phyloP scores from a whole-genome alignment of 2,797 vertebrate genomes.

The Chrysolophus pictus region DNA sequence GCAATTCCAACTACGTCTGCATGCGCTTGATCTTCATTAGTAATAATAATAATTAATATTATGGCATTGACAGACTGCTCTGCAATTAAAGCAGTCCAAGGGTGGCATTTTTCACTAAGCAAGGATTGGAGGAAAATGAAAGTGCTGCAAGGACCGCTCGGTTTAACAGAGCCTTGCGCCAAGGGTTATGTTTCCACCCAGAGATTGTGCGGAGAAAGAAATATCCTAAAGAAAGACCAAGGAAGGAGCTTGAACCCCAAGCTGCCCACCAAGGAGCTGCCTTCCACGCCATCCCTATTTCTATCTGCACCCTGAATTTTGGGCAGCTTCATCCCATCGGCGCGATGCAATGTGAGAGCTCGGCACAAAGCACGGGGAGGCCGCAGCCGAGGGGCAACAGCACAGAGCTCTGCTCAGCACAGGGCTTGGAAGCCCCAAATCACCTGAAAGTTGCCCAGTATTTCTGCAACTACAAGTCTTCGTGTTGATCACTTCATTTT shows the following conservation, averaged over 20 bases:
- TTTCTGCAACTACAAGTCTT: background rate
- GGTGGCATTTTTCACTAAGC: background rate
- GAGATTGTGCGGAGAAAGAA: background rate
- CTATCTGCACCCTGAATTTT: background rate
- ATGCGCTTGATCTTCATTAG: background rate
- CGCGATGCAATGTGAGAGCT: background rate
- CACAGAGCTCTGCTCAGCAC: background rate
- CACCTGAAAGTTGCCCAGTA: background rate
- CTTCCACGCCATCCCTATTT: background rate
- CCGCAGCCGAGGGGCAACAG: background rate
- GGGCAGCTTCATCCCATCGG: background rate
- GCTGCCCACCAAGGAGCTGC: rapidly evolving
- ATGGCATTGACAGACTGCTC: background rate
- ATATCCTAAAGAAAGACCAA: background rate
- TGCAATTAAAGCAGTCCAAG: background rate
- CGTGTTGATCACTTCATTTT: background rate
- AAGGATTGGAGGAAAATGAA: background rate
- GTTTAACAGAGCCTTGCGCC: rapidly evolving
- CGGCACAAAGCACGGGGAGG: rapidly evolving
- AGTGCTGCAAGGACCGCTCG: background rate
- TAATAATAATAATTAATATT: background rate
- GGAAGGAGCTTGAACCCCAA: background rate
- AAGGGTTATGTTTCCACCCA: background rate
- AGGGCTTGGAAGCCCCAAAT: background rate
- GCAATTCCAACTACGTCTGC: background rate